These are phyloP conservation scores for Drosophila siamana DNA, from an alignment of 2,888 invertebrate species.

Conservation along the genomic window DNA sequence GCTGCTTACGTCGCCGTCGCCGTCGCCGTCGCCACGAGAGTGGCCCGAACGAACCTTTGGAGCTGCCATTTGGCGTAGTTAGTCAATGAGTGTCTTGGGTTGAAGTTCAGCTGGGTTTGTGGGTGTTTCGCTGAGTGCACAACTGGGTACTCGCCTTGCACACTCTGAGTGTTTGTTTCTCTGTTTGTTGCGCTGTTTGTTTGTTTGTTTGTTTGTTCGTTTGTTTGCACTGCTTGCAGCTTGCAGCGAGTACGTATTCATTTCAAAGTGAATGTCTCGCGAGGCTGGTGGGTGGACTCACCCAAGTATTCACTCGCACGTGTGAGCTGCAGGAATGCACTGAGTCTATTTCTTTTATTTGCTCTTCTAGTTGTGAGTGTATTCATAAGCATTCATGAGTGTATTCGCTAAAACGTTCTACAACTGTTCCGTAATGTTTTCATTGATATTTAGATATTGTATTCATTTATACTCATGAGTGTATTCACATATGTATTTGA, in stretches of 20 bases:
- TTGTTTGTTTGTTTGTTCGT: background rate
- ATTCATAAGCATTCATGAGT: background rate
- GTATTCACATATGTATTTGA: conserved; percentile 4
- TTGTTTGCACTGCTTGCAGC: conserved; percentile 4
- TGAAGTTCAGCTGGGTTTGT: conserved; percentile 46
- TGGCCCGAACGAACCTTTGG: conserved; percentile 18
- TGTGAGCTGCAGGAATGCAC: background rate
- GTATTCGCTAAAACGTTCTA: background rate
- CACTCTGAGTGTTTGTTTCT: background rate
- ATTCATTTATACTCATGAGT: no score
- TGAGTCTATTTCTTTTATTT: background rate
- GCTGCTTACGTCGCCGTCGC: background rate
- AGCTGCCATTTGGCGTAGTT: conserved; percentile 38
- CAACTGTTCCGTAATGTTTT: no score
- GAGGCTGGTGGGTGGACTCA: background rate
- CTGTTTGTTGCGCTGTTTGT: no score
- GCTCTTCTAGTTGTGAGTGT: background rate
- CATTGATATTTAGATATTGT: no score
- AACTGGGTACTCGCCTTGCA: conserved; percentile 18
- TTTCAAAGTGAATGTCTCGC: conserved; percentile 16
- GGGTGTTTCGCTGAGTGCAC: conserved; percentile 37
- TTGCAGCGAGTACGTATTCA: no score
- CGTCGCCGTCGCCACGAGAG: conserved; percentile 11
- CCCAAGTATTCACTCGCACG: background rate
- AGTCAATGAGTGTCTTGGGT: conserved; percentile 31